phyloP scores from a whole-genome alignment of 2,113 vertebrate genomes.

The Poeciliopsis prolifica region DNA sequence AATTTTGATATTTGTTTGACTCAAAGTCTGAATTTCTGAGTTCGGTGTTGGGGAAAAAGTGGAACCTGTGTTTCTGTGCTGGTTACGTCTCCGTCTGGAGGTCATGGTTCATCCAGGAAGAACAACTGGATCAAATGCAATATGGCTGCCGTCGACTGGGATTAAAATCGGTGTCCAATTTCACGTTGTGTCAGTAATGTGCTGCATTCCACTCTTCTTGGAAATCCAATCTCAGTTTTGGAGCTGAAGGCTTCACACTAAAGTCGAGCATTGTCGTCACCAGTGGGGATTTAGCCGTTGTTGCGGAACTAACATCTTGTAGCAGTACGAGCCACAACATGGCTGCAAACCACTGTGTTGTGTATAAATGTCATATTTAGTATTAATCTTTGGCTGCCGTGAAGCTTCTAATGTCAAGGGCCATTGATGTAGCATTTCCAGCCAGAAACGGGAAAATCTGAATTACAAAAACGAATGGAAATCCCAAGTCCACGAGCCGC shows the following conservation, averaged over 20 bases:
- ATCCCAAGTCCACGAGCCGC: no score
- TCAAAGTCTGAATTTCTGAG: not conserved
- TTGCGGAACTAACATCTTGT: no score
- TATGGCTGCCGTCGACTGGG: not conserved
- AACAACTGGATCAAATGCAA: not conserved
- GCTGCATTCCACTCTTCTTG: not conserved
- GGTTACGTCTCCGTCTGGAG: not conserved
- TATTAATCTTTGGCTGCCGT: not conserved
- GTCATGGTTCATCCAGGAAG: not conserved
- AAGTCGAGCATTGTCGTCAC: no score
- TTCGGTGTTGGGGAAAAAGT: not conserved
- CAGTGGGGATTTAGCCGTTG: no score
- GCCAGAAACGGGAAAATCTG: not conserved
- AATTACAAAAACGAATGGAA: not conserved
- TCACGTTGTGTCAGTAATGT: not conserved
- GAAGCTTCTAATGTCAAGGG: not conserved
- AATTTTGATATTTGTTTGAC: not conserved
- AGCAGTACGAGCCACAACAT: no score
- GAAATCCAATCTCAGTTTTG: no score
- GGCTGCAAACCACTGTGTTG: not conserved
- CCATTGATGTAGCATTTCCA: not conserved
- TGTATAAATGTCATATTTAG: not conserved
- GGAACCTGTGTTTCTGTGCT: not conserved
- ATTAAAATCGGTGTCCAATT: not conserved
- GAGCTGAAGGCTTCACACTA: no score